Conservation (phyloP, 2,888 invertebrate species). For the Microchrysa polita region DNA sequence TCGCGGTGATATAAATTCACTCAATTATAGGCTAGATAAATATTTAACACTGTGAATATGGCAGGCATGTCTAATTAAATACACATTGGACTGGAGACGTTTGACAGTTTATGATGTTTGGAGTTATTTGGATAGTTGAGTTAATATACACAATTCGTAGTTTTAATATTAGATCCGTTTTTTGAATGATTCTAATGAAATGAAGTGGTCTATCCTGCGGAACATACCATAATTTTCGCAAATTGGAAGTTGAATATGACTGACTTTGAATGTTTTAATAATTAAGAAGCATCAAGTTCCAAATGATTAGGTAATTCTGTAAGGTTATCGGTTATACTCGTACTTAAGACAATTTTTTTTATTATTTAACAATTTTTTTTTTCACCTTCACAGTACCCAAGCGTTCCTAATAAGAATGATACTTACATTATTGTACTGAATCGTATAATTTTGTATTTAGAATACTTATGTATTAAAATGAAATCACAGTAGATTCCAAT, state of each 20-base stretch:
- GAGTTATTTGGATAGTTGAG: not conserved
- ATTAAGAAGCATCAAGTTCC: no score
- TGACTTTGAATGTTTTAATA: no score
- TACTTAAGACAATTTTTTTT: no score
- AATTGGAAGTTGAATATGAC: no score
- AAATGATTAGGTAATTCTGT: no score
- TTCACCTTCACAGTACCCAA: no score
- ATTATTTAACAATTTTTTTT: no score
- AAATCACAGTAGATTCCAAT: not conserved
- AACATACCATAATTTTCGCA: no score
- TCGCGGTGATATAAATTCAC: slow-evolving; percentile 19
- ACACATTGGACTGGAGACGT: not conserved
- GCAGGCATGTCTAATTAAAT: not conserved
- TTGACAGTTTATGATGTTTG: not conserved
- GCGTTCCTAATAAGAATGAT: not conserved
- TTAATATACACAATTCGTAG: not conserved
- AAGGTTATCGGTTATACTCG: no score
- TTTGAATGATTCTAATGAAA: no score
- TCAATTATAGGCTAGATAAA: slow-evolving; percentile 31
- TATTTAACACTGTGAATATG: slow-evolving; percentile 7
- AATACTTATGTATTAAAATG: no score
- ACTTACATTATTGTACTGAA: not conserved
- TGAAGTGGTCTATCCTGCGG: slow-evolving; percentile 6
- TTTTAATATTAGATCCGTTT: not conserved
- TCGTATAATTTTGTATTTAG: not conserved